Evolutionary conservation across 2,113 vertebrate genomes (phyloP), one percentile per base, ranked within the genome.

Genomic region (Bubo blakistoni): DNA sequence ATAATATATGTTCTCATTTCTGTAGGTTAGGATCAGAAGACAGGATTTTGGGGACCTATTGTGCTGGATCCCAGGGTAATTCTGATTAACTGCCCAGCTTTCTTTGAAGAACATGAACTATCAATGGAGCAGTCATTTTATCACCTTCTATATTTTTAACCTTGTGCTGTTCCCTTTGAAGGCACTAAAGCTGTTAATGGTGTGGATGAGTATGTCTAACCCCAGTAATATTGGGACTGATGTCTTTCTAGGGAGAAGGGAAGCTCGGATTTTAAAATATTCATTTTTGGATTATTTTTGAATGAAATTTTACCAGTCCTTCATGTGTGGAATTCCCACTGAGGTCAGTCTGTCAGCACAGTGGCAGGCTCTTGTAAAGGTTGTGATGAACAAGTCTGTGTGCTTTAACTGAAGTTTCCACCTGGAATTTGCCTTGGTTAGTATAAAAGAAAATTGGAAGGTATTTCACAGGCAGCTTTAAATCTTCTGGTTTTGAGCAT

Each of bases 91-190:
- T 57, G 16, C 15, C 36, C 52, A 79, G 54, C 21, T 89, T 81
- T 65, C 91, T 91, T 91, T 95, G 89, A 92, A 94, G 86, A 91
- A 51, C 40, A 38, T 16, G 46, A 80, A n/a, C 20, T 78, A 30
- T 36, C 73, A 91, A 7, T 46, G 27, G 14, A 77, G 19, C 16
- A 61, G 44, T 58, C 30, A 18, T 80, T 87, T 80, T 44, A 69
- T 42, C 61, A 77, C 49, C 34, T 59, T 51, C 61, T 76, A 0
- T 74, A 34, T 87, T 79, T 91, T 86, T 79, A 84, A 94, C 73
- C 62, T 90, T 91, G 91, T 32, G 10, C 49, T 77, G 25, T 58
- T 93, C 46, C 22, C 82, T 95, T 90, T 93, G 90, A 94, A 85
- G 81, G 92, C 14, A 54, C 38, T 87, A 73, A 85, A 80, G 38